A percentile compares a stretch with the other conserved stretches of the same genome.
These are phyloP conservation scores for Python bivittatus DNA, from an alignment of 2,113 vertebrate species.

Conservation along the genomic window DNA sequence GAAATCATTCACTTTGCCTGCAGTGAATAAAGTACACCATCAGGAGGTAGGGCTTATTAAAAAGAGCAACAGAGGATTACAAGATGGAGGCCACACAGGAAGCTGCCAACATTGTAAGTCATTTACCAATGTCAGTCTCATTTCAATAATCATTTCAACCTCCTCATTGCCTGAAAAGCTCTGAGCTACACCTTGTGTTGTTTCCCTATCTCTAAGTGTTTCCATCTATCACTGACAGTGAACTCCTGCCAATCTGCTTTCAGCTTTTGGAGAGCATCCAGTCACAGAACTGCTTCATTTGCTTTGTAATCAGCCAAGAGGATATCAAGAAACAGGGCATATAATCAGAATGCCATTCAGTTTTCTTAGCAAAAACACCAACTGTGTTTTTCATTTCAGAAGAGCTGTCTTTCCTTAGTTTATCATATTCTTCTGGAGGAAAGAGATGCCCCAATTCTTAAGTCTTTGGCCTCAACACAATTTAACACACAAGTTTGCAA, in stretches of 20 bases:
- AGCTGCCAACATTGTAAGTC: neutral
- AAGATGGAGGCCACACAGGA: neutral
- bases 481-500: neutral
- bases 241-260: neutral
- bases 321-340: conserved; percentile 34
- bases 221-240: conserved; percentile 27
- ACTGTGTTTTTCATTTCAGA: conserved; percentile 42
- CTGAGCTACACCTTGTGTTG: neutral
- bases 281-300: conserved; percentile 1
- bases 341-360: conserved; percentile 10
- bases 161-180: conserved; percentile 24
- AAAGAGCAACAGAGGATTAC: neutral
- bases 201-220: neutral
- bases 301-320: neutral
- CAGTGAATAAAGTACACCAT: conserved; percentile 3
- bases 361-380: conserved; percentile 49
- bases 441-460: neutral
- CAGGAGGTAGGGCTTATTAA: neutral
- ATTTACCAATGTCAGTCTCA: conserved; percentile 1
- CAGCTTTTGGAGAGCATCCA: conserved; percentile 35
- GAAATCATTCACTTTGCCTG: neutral
- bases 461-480: neutral
- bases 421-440: neutral
- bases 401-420: conserved; percentile 11
- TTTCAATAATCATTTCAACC: conserved; percentile 32